These are phyloP conservation scores for Dendroctonus ponderosae DNA, from an alignment of 1,140 invertebrate genomes.

Conservation along the genomic window DNA sequence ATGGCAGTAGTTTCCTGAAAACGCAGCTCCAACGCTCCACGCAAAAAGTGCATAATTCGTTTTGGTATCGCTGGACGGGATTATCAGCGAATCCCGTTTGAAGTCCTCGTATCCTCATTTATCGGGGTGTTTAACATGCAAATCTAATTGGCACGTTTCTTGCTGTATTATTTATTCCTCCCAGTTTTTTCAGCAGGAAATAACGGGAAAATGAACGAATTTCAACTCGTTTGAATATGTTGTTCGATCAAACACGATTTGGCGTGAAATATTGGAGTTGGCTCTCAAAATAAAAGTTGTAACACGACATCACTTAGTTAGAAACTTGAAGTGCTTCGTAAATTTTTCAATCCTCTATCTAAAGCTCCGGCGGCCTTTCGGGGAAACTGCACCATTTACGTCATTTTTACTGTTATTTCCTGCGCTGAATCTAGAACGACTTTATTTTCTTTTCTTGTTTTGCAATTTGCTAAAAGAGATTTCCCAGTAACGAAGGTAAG, in stretches of 20 bases:
- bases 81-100: too few species aligned
- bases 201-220: too few species aligned
- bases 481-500: slow-evolving; percentile 8
- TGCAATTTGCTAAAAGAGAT: slow-evolving; percentile 9
- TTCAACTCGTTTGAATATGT: too few species aligned
- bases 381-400: slow-evolving; percentile 16
- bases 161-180: too few species aligned
- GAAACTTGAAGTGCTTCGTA: slow-evolving; percentile 19
- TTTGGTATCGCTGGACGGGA: too few species aligned
- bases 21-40: too few species aligned
- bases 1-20: too few species aligned
- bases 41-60: too few species aligned
- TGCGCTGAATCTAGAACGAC: slow-evolving; percentile 14
- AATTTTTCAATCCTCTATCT: slow-evolving; percentile 20
- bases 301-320: slow-evolving; percentile 19
- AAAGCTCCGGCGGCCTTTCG: slow-evolving; percentile 11
- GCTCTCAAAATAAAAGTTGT: slow-evolving; percentile 13
- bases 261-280: slow-evolving; percentile 1
- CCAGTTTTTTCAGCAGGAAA: too few species aligned
- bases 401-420: slow-evolving; percentile 24
- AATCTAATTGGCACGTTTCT: too few species aligned
- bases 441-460: slow-evolving; percentile 14
- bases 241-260: not conserved
- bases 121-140: too few species aligned
- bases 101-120: too few species aligned